Evolutionary conservation across 2,113 vertebrate genomes (phyloP).

Genomic region (Cnemophilus loriae): DNA sequence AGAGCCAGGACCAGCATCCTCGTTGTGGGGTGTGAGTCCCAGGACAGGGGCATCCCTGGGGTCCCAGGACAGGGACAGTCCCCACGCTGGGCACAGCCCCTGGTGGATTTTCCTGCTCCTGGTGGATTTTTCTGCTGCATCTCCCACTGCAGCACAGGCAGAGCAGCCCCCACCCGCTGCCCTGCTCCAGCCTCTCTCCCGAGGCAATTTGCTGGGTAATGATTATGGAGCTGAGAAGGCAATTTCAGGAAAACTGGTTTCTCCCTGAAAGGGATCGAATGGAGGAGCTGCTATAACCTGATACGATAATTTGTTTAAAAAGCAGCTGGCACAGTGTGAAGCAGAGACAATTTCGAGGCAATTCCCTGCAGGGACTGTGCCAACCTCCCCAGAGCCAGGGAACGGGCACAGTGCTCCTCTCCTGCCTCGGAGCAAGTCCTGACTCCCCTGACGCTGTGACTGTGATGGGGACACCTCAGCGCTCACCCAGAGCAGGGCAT

Average conservation of each 20-base stretch:
- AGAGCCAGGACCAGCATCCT: background rate
- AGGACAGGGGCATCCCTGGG: too few relatives aligned
- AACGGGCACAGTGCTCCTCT: background rate
- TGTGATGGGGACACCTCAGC: background rate
- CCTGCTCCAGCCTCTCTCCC: background rate
- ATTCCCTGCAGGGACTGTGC: background rate
- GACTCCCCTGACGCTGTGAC: accelerated
- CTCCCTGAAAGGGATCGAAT: background rate
- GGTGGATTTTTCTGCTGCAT: too few relatives aligned
- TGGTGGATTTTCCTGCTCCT: accelerated
- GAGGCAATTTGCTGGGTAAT: background rate
- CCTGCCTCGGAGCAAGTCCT: background rate
- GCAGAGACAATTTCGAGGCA: background rate
- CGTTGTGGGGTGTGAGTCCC: background rate
- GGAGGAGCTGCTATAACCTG: background rate
- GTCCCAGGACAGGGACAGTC: background rate
- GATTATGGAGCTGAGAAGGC: background rate
- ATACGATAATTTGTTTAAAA: background rate
- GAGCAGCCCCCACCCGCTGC: accelerated
- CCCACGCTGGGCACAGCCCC: background rate
- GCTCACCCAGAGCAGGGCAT: background rate
- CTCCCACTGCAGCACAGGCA: background rate
- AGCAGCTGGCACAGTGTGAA: background rate
- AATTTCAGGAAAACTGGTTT: background rate
- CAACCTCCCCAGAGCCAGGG: background rate